phyloP scores from a whole-genome alignment of 1,140 invertebrate species.

The Penaeus vannamei region DNA sequence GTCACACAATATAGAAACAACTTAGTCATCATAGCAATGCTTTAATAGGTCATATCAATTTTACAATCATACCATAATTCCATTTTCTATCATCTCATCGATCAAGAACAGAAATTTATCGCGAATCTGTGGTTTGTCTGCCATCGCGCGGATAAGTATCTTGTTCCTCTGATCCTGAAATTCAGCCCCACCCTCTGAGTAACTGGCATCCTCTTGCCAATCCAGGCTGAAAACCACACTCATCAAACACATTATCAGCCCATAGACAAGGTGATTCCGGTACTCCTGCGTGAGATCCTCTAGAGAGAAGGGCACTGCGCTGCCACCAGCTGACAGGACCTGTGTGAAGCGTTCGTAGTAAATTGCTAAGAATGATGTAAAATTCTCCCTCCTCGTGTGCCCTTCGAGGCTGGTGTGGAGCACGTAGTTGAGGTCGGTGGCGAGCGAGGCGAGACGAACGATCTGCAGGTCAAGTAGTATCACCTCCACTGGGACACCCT shows the following conservation, averaged over 20 bases:
- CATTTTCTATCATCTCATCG: no score
- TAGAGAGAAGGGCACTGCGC: background rate
- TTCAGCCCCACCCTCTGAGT: no score
- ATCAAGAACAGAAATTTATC: no score
- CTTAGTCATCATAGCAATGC: no score
- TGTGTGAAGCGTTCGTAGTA: background rate
- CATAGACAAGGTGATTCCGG: background rate
- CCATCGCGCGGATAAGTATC: no score
- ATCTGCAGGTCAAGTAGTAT: slow-evolving; percentile 36
- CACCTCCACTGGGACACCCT: background rate
- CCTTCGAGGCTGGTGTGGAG: slow-evolving; percentile 23
- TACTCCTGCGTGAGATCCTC: slow-evolving; percentile 22
- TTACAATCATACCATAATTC: no score
- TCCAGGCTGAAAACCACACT: no score
- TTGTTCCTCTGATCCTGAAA: no score
- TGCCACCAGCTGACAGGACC: background rate
- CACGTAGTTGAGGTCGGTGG: slow-evolving; percentile 39
- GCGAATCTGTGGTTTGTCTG: no score
- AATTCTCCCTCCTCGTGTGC: background rate
- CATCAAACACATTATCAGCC: background rate
- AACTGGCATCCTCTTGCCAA: no score
- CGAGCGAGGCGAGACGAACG: background rate
- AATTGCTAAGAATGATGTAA: background rate
- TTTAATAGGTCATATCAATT: no score
- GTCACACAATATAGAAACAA: no score